Percentiles rank a stretch among this genome's conserved stretches.
Conservation (phyloP, 2,888 invertebrate species). For the Leucoptera coffeella region DNA sequence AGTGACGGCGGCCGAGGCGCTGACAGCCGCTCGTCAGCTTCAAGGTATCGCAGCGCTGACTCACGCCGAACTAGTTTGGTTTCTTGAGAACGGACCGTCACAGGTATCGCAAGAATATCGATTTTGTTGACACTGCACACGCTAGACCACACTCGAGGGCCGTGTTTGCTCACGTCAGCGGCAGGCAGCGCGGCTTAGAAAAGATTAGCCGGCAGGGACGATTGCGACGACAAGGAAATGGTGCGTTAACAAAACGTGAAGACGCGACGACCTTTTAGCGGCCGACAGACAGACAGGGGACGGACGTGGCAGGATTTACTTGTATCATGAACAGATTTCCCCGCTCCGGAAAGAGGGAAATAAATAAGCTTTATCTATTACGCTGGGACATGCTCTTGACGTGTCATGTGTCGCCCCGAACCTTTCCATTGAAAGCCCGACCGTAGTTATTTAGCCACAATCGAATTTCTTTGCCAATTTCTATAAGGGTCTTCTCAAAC, state of each 20-base stretch:
- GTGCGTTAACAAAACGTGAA: conserved; percentile 38
- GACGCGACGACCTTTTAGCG: conserved; percentile 41
- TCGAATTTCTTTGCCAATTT: too few species aligned
- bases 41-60: conserved; percentile 33
- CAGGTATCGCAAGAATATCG: conserved; percentile 16
- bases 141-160: too few species aligned
- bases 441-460: too few species aligned
- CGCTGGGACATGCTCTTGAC: conserved; percentile 11
- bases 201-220: conserved; percentile 33
- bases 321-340: conserved; percentile 47
- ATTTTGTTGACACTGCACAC: too few species aligned
- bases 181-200: conserved; percentile 23
- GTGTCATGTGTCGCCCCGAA: too few species aligned
- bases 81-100: too few species aligned
- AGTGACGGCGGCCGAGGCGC: conserved; percentile 45
- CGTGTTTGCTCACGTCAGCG: conserved; percentile 13
- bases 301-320: conserved; percentile 42
- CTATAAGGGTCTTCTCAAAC: too few species aligned
- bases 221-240: conserved; percentile 39
- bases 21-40: conserved; percentile 41
- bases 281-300: conserved; percentile 31
- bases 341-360: conserved; percentile 36
- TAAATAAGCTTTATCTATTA: conserved; percentile 20
- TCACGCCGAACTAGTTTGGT: conserved; percentile 12
- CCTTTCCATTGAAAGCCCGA: too few species aligned